Evolutionary conservation across 2,888 invertebrate genomes (phyloP).

Genomic region (Rapana venosa): DNA sequence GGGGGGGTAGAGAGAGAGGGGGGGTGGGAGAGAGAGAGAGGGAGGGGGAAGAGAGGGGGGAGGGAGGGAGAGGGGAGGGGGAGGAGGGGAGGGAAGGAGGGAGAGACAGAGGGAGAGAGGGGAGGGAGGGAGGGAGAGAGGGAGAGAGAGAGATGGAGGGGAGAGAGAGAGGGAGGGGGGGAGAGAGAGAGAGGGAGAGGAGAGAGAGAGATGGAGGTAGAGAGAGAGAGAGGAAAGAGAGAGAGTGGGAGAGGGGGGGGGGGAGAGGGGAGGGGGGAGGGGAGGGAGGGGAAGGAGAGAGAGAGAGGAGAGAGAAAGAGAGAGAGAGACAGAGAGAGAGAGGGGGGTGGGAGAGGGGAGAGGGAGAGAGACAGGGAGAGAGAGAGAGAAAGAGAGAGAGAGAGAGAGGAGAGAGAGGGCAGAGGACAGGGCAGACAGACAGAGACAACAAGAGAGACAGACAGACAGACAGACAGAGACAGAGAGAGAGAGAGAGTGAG

Average conservation of each 20-base stretch:
- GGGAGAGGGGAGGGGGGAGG: neutral
- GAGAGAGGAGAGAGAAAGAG: neutral
- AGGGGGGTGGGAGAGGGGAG: neutral
- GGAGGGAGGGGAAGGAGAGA: neutral
- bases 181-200: too few relatives aligned
- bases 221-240: neutral
- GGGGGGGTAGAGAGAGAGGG: too few relatives aligned
- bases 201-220: neutral
- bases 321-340: neutral
- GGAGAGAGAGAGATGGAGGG: neutral
- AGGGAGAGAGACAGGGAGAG: neutral
- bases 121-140: neutral
- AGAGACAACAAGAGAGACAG: neutral
- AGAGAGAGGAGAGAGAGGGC: too few relatives aligned
- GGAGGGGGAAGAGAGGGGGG: neutral
- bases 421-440: too few relatives aligned
- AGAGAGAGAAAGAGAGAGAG: neutral
- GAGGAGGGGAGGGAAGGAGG: neutral
- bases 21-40: neutral
- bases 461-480: neutral
- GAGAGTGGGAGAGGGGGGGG: neutral
- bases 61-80: neutral
- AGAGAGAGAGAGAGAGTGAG: neutral
- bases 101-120: neutral
- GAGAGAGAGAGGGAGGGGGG: neutral